Percentiles rank a stretch among this genome's conserved stretches.
Conservation (phyloP, 2,797 vertebrate genomes). For the Numenius phaeopus region DNA sequence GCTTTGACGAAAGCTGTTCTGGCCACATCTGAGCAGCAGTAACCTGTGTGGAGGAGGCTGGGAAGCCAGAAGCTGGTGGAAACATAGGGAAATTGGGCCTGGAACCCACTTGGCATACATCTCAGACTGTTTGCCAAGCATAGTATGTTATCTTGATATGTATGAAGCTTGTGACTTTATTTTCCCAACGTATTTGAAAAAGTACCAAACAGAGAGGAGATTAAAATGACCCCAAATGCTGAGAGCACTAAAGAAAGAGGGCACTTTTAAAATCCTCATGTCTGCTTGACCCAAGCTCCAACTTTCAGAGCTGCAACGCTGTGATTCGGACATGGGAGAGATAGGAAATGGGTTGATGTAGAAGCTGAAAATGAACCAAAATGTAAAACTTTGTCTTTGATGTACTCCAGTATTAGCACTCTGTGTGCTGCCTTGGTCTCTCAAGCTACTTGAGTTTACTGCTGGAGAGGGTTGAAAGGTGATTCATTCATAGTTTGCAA, state of each 20-base stretch:
- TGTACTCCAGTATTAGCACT: background rate
- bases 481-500: conserved; percentile 29
- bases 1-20: background rate
- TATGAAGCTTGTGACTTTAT: background rate
- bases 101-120: background rate
- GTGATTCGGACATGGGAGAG: background rate
- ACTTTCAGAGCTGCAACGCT: background rate
- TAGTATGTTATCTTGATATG: background rate
- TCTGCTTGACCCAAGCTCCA: background rate
- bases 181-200: background rate
- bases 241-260: background rate
- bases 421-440: background rate
- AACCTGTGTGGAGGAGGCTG: background rate
- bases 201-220: background rate
- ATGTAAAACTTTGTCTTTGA: background rate
- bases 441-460: conserved; percentile 18
- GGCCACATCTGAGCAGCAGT: background rate
- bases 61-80: background rate
- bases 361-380: background rate
- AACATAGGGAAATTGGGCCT: background rate
- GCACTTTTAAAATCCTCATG: background rate
- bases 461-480: conserved; percentile 39
- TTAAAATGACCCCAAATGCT: background rate
- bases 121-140: background rate
- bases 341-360: background rate